Percentiles rank a stretch among this genome's conserved stretches.
These are phyloP conservation scores for Rhabdomys dilectus DNA, from an alignment of 2,113 vertebrate species.

Conservation along the genomic window DNA sequence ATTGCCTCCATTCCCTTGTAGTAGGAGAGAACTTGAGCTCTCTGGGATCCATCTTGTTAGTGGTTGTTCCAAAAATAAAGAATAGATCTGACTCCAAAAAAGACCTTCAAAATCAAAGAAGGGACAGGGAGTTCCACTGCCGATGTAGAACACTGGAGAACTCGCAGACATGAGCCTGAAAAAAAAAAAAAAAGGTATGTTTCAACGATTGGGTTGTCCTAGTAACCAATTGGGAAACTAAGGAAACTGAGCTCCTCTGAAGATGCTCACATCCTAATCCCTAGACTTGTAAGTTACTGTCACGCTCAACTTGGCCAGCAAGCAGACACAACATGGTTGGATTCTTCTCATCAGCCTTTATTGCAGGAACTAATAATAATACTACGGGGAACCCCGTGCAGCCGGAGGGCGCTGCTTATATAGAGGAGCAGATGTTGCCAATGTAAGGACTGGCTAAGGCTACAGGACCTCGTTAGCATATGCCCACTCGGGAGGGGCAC, in stretches of 20 bases:
- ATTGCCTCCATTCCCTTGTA: neutral
- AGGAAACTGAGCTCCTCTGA: neutral
- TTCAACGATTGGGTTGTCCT: neutral
- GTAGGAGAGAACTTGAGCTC: neutral
- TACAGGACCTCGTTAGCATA: no score
- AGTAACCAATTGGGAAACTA: neutral
- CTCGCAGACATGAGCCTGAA: neutral
- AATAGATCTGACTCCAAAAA: neutral
- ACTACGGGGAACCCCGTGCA: no score
- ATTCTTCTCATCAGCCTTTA: no score
- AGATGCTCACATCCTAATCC: neutral
- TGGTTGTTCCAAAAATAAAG: constrained; percentile 9
- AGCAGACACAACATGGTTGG: no score
- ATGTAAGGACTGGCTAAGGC: no score
- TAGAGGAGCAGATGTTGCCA: no score
- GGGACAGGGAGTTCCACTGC: neutral
- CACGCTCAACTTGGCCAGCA: no score
- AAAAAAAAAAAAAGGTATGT: neutral
- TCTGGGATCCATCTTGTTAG: neutral
- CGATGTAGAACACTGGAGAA: neutral
- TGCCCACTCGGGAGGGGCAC: no score
- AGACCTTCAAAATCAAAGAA: neutral
- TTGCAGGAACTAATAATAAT: no score
- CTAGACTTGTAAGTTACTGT: no score
- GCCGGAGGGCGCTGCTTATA: no score